Conservation (phyloP, 2,888 invertebrate genomes). For the Nomada lathburiana region DNA sequence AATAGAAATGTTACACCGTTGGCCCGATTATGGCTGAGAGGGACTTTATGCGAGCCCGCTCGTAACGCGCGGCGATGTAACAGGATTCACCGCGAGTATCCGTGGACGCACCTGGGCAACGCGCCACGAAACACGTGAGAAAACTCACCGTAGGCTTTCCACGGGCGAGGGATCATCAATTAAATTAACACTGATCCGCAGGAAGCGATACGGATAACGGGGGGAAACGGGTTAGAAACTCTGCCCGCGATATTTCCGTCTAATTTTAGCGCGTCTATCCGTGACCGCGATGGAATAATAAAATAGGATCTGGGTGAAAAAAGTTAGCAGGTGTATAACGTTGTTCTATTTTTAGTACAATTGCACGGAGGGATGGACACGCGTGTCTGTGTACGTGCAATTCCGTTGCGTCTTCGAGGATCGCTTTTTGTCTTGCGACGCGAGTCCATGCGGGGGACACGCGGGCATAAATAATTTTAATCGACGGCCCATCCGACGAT, state of each 20-base stretch:
- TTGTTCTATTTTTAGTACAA: background rate
- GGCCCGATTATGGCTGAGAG: constrained; percentile 44
- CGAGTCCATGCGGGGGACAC: background rate
- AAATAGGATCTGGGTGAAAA: constrained; percentile 12
- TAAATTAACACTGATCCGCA: constrained; percentile 49
- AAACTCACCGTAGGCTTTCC: constrained; percentile 34
- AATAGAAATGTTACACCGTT: constrained; percentile 57
- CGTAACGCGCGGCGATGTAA: constrained; percentile 49
- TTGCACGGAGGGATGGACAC: background rate
- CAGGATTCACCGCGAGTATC: constrained; percentile 65
- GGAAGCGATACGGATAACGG: constrained; percentile 46
- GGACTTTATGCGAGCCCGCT: constrained; percentile 42
- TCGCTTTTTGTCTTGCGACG: constrained; percentile 1
- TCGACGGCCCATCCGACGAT: constrained; percentile 31
- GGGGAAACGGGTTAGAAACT: constrained; percentile 8
- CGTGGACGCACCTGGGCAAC: constrained; percentile 30
- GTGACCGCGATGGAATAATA: background rate
- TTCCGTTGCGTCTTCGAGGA: background rate
- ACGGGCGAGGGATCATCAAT: constrained; percentile 38
- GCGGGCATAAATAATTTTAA: constrained; percentile 55
- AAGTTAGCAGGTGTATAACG: background rate
- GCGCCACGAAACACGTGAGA: constrained; percentile 49
- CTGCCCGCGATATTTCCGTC: background rate
- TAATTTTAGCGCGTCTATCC: constrained; percentile 16
- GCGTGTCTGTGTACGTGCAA: no score